These are phyloP conservation scores for Phrynocephalus guinanensis DNA, from an alignment of 2,797 vertebrate genomes.

Conservation along the genomic window DNA sequence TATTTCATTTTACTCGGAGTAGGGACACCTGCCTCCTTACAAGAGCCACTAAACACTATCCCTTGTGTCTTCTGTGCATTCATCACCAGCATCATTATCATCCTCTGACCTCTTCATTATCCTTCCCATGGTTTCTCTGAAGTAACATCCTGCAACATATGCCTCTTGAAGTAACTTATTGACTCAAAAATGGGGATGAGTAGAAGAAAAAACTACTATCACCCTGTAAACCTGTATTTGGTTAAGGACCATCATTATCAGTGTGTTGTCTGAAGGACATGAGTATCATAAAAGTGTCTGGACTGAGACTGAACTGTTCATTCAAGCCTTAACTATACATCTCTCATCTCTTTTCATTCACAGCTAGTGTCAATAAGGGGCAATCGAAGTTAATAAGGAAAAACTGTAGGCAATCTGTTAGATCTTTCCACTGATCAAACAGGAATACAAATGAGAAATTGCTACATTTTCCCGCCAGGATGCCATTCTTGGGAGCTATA, in stretches of 20 bases:
- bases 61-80: background rate
- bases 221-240: background rate
- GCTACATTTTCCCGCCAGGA: constrained; percentile 19
- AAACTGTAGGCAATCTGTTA: constrained; percentile 40
- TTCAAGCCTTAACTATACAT: background rate
- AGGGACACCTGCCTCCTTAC: background rate
- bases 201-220: background rate
- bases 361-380: constrained; percentile 22
- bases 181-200: background rate
- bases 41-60: background rate
- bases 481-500: constrained; percentile 10
- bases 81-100: background rate
- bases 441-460: constrained; percentile 58
- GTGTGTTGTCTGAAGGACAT: rapidly evolving
- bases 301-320: background rate
- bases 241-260: background rate
- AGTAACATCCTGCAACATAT: too few species aligned
- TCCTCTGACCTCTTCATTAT: background rate
- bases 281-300: background rate
- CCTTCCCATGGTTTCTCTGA: background rate
- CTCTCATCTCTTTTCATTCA: constrained; percentile 56
- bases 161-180: too few species aligned
- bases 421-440: constrained; percentile 31
- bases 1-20: background rate
- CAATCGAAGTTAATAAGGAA: constrained; percentile 51